These are phyloP conservation scores for Luidia sarsii DNA, from an alignment of 53 echinoderm and acorn worm species.

Conservation along the genomic window DNA sequence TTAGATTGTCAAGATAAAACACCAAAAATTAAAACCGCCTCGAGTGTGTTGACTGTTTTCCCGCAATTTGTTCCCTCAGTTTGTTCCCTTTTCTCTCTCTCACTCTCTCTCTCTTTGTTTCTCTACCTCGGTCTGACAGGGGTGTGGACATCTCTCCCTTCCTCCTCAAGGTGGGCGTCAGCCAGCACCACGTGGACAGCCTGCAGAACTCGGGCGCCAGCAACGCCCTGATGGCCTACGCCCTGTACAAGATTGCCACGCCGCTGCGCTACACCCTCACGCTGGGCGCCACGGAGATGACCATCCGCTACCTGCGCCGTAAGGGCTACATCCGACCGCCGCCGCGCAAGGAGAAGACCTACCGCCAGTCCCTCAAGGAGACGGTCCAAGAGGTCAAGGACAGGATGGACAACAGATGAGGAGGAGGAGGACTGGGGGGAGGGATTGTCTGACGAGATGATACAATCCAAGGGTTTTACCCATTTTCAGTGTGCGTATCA, in stretches of 20 bases:
- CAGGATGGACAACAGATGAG: conserved; percentile 40
- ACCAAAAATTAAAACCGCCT: no score
- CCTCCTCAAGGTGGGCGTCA: conserved; percentile 74
- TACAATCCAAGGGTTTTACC: no score
- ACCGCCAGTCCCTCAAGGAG: conserved; percentile 82
- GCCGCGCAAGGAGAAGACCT: conserved; percentile 88
- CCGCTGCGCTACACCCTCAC: conserved; percentile 96
- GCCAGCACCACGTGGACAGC: conserved; percentile 74
- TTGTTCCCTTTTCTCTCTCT: no score
- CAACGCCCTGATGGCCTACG: conserved; percentile 90
- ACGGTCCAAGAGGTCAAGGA: conserved; percentile 82
- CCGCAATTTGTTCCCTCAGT: no score
- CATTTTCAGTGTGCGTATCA: no score
- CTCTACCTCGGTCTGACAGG: conserved; percentile 47
- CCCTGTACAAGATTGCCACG: conserved; percentile 93
- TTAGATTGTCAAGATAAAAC: no score
- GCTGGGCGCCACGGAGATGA: conserved; percentile 82
- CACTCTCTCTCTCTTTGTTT: no score
- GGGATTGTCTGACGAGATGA: no score
- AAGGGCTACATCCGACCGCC: conserved; percentile 77
- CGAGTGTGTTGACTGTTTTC: no score
- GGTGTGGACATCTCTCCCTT: conserved; percentile 87
- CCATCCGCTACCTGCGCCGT: conserved; percentile 72
- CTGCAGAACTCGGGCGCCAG: conserved; percentile 85
- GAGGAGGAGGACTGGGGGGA: neutral